Conservation (phyloP, 2,888 invertebrate species). For the Yponomeuta evonymella region DNA sequence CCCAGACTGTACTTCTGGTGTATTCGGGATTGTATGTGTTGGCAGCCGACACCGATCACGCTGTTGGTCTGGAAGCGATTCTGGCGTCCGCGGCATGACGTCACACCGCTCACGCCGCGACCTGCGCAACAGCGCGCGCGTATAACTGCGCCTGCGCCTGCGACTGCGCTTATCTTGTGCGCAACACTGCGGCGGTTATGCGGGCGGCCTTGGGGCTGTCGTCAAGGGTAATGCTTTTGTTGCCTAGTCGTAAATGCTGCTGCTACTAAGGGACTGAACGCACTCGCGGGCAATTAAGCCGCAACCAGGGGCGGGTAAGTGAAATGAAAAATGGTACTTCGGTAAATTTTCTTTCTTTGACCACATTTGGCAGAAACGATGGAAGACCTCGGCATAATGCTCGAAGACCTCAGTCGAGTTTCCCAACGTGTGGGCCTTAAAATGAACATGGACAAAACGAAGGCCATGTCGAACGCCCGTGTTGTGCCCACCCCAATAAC, state of each 20-base stretch:
- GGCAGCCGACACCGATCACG: too few species aligned
- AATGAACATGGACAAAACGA: too few species aligned
- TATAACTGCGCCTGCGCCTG: neutral
- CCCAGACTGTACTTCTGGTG: neutral
- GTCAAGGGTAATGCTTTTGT: neutral
- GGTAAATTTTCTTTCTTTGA: too few species aligned
- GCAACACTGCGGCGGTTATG: neutral
- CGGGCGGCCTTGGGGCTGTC: neutral
- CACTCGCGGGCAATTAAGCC: too few species aligned
- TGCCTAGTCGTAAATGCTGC: neutral
- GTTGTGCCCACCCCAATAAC: too few species aligned
- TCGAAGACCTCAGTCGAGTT: too few species aligned
- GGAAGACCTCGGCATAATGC: too few species aligned
- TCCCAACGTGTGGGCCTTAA: too few species aligned
- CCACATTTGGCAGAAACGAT: too few species aligned
- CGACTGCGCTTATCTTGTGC: neutral
- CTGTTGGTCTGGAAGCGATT: neutral
- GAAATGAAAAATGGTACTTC: too few species aligned
- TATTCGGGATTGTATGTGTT: neutral
- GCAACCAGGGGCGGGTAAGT: too few species aligned
- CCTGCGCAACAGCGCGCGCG: neutral
- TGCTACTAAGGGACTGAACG: neutral
- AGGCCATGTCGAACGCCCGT: too few species aligned
- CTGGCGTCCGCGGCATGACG: neutral
- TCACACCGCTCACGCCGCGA: neutral